These are phyloP conservation scores for Cosmia trapezina DNA, from an alignment of 2,888 invertebrate genomes.

Conservation along the genomic window DNA sequence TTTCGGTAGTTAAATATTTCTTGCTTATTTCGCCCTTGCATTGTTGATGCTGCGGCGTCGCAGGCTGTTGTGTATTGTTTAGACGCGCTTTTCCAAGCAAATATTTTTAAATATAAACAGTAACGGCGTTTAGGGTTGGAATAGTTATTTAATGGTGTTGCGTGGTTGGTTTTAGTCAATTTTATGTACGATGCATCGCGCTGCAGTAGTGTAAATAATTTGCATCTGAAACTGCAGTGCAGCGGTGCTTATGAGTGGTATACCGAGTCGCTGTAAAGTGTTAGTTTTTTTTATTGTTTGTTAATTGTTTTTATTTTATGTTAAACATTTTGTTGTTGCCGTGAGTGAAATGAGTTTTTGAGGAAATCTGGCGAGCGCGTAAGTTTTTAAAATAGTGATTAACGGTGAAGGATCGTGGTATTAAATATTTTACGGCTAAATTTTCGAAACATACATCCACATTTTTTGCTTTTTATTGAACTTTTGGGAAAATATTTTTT, in stretches of 20 bases:
- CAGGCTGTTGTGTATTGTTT: conserved; percentile 90
- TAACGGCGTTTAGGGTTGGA: conserved; percentile 42
- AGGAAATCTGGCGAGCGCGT: conserved; percentile 68
- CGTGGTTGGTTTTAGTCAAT: conserved; percentile 60
- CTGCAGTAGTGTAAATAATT: conserved; percentile 88
- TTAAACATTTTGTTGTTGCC: conserved; percentile 71
- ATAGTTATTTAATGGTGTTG: conserved; percentile 56
- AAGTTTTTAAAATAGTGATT: conserved; percentile 61
- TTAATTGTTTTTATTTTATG: conserved; percentile 74
- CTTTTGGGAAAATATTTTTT: not conserved
- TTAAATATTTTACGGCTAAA: conserved; percentile 2
- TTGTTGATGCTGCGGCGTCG: conserved; percentile 90
- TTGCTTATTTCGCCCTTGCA: conserved; percentile 91
- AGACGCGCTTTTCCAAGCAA: conserved; percentile 83
- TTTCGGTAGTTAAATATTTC: conserved; percentile 90
- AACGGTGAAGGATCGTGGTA: conserved; percentile 16
- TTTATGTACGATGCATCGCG: conserved; percentile 78
- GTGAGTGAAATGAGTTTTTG: conserved; percentile 77
- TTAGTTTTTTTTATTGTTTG: conserved; percentile 75
- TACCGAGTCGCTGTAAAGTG: conserved; percentile 85
- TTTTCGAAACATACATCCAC: not conserved
- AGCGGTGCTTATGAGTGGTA: conserved; percentile 87
- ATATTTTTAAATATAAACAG: conserved; percentile 79
- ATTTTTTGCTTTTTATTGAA: conserved; percentile 1
- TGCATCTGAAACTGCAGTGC: conserved; percentile 85